Evolutionary conservation across 1,140 invertebrate genomes (phyloP).

Genomic region (Bicyclus anynana): DNA sequence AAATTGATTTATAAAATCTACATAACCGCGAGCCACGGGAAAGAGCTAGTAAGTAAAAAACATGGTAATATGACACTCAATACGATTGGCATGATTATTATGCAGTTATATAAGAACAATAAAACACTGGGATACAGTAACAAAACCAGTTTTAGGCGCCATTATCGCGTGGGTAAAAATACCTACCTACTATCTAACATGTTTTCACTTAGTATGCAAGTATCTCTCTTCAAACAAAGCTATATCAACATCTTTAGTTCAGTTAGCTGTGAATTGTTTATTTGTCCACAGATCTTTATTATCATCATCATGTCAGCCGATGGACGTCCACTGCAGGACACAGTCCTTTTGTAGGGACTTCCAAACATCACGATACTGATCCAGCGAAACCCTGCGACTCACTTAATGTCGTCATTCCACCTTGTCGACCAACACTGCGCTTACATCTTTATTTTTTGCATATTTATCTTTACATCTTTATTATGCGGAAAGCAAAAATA

Average conservation of each 20-base stretch:
- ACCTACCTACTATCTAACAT: background rate
- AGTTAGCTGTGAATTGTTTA: slow-evolving; percentile 9
- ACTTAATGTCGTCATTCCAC: no score
- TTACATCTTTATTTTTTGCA: no score
- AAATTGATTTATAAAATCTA: no score
- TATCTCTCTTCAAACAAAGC: background rate
- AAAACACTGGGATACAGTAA: background rate
- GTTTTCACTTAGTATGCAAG: slow-evolving; percentile 3
- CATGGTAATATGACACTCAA: background rate
- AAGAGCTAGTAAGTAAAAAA: no score
- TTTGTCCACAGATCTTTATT: slow-evolving; percentile 5
- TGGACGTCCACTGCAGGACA: no score
- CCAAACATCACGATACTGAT: no score
- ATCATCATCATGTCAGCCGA: no score
- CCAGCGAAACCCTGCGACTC: no score
- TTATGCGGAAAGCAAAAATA: slow-evolving; percentile 9
- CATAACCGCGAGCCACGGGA: no score
- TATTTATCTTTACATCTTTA: no score
- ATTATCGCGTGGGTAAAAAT: background rate
- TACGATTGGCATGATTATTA: background rate
- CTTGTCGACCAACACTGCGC: no score
- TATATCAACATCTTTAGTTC: background rate
- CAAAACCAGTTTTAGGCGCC: slow-evolving; percentile 1
- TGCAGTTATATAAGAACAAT: background rate
- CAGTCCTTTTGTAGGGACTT: no score